Evolutionary conservation across 2,888 invertebrate species (phyloP).

Genomic region (Subacronicta megacephala): DNA sequence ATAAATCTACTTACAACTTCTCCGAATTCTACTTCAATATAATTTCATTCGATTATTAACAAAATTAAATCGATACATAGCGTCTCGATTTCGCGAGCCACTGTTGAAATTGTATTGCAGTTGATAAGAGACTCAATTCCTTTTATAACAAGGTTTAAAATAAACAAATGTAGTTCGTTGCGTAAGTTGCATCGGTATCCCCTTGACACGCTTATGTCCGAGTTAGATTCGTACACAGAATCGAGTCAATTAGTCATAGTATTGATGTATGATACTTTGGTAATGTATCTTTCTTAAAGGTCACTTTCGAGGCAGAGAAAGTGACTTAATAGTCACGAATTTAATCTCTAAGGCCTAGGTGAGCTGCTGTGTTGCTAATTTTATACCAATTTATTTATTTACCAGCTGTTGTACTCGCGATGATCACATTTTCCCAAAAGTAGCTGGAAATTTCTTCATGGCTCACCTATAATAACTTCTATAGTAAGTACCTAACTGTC

Average conservation of each 20-base stretch:
- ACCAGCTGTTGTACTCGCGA: too few relatives aligned
- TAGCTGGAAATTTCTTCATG: too few relatives aligned
- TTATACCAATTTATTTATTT: too few relatives aligned
- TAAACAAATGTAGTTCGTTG: slow-evolving; percentile 34
- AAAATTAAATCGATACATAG: slow-evolving; percentile 45
- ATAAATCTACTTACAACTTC: slow-evolving; percentile 5
- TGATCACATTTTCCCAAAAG: too few relatives aligned
- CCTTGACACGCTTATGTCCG: slow-evolving; percentile 76
- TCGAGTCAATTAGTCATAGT: slow-evolving; percentile 66
- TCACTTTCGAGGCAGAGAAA: slow-evolving; percentile 27
- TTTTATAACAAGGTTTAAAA: slow-evolving; percentile 55
- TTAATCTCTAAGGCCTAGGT: slow-evolving; percentile 5
- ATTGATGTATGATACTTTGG: slow-evolving; percentile 50
- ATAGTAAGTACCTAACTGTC: too few relatives aligned
- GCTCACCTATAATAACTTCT: too few relatives aligned
- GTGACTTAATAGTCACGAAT: slow-evolving; percentile 17
- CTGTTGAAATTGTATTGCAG: slow-evolving; percentile 11
- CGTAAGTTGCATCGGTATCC: slow-evolving; percentile 68
- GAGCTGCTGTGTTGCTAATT: background rate
- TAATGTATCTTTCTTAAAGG: slow-evolving; percentile 37
- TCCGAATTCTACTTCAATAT: slow-evolving; percentile 22
- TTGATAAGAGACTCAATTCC: slow-evolving; percentile 31
- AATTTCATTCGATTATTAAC: slow-evolving; percentile 48
- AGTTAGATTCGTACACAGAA: slow-evolving; percentile 72
- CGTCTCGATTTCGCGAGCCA: slow-evolving; percentile 47